Conservation (phyloP, 2,113 vertebrate species). For the Cygnus buccinator region DNA sequence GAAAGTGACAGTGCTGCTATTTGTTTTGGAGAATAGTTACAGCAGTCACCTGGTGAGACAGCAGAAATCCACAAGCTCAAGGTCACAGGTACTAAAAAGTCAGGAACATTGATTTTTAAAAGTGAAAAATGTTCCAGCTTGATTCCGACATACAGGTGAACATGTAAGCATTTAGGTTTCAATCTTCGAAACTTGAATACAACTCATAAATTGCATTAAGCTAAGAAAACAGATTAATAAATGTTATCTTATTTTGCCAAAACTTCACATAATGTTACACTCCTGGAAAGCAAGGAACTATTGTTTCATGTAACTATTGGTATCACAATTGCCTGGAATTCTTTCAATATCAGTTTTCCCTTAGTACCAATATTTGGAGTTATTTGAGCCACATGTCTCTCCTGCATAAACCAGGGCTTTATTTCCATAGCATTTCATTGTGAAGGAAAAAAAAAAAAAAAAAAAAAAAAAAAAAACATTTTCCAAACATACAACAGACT, state of each 20-base stretch:
- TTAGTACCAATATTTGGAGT: not conserved
- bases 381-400: slow-evolving; percentile 27
- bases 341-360: not conserved
- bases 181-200: not conserved
- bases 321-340: not conserved
- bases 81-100: not conserved
- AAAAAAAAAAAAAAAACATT: not conserved
- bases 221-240: not conserved
- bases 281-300: not conserved
- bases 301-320: not conserved
- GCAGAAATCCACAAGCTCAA: not conserved
- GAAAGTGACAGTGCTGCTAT: not conserved
- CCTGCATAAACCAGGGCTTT: not conserved
- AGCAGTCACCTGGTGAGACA: not conserved
- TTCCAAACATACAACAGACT: not conserved
- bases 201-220: not conserved
- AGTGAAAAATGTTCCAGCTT: not conserved
- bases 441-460: not conserved
- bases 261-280: not conserved
- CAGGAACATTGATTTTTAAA: not conserved
- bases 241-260: not conserved
- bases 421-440: not conserved
- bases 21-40: not conserved
- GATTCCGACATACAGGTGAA: not conserved
- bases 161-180: not conserved